These are phyloP conservation scores for Chloropsis cyanopogon DNA, from an alignment of 2,113 vertebrate species.

Conservation along the genomic window DNA sequence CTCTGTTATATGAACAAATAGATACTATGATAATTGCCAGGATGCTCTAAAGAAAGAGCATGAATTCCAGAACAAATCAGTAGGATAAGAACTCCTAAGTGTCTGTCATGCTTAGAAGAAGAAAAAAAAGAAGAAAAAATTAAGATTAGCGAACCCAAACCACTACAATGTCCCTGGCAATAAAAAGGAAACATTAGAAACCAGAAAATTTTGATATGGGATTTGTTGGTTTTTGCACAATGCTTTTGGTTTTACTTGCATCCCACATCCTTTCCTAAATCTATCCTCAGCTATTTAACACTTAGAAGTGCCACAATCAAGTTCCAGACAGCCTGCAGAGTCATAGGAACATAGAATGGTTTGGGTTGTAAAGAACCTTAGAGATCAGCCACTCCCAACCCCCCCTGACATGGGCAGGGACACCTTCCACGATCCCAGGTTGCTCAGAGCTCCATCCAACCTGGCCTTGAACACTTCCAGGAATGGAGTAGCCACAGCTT, in stretches of 20 bases:
- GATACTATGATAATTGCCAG: not conserved
- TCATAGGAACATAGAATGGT: not conserved
- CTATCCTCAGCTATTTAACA: not conserved
- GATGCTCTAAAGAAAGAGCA: not conserved
- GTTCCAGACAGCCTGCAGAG: not conserved
- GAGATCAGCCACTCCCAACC: not conserved
- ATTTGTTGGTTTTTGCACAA: not conserved
- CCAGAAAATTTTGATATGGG: not conserved
- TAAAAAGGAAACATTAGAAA: not conserved
- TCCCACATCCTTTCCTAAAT: not conserved
- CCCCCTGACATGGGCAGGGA: not conserved
- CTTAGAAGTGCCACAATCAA: not conserved
- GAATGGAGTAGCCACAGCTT: not conserved
- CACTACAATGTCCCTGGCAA: not conserved
- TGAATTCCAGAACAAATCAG: not conserved
- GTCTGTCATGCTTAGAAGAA: not conserved
- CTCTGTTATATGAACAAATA: not conserved
- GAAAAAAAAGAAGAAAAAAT: no score
- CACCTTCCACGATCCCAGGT: accelerated
- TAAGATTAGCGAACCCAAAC: no score
- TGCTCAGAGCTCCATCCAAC: not conserved
- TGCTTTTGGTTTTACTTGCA: not conserved
- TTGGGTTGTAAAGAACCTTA: not conserved
- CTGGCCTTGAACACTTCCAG: not conserved
- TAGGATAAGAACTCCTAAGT: not conserved